Conservation (phyloP, 1,140 invertebrate species). For the Prorops nasuta region DNA sequence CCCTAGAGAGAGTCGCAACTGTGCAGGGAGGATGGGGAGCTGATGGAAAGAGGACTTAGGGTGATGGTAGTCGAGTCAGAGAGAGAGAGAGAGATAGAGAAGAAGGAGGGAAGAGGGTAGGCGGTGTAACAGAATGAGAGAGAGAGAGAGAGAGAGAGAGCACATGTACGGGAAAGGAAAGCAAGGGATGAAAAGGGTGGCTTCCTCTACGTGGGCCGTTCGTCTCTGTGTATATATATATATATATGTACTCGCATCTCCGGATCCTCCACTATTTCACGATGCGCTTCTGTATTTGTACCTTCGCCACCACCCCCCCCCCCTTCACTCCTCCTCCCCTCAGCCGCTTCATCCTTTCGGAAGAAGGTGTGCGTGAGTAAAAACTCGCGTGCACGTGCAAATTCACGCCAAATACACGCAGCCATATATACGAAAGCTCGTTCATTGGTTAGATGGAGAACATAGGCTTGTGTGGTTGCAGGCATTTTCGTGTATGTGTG, state of each 20-base stretch:
- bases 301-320: not conserved
- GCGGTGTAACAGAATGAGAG: conserved; percentile 4
- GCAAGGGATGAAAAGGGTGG: too few species aligned
- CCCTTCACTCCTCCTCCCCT: not conserved
- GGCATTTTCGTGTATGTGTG: not conserved
- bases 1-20: conserved; percentile 43
- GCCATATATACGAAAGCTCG: too few species aligned
- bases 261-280: too few species aligned
- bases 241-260: conserved; percentile 28
- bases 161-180: conserved; percentile 22
- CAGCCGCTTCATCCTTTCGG: too few species aligned
- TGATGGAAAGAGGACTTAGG: conserved; percentile 26
- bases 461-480: too few species aligned
- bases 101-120: conserved; percentile 1
- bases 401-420: not conserved
- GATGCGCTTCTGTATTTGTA: not conserved
- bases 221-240: conserved; percentile 9
- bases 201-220: conserved; percentile 26
- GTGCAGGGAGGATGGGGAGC: conserved; percentile 23
- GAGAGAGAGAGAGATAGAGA: not conserved
- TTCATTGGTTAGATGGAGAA: too few species aligned
- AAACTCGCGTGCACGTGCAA: not conserved
- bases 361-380: too few species aligned
- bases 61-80: conserved; percentile 12
- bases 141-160: conserved; percentile 7